phyloP scores from a whole-genome alignment of 2,113 vertebrate species.

The Leptobrachium ailaonicum region DNA sequence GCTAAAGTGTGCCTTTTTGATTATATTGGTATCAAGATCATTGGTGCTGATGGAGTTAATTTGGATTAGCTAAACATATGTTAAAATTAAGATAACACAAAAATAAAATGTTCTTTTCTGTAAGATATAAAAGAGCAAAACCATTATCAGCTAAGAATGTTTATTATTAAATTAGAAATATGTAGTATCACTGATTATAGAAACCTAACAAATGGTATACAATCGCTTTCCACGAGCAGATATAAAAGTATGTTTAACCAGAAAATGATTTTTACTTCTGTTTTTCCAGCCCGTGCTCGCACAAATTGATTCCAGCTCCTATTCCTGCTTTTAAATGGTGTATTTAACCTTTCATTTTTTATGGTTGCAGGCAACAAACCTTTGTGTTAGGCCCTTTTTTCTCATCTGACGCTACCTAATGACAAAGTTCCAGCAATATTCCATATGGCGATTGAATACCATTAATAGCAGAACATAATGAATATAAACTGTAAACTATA shows the following conservation, averaged over 20 bases:
- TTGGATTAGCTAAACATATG: too few relatives aligned
- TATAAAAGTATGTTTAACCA: background rate
- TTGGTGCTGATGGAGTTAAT: too few relatives aligned
- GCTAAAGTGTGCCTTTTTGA: too few relatives aligned
- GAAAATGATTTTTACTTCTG: constrained; percentile 1
- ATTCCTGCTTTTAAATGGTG: constrained; percentile 38
- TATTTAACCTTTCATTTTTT: constrained; percentile 45
- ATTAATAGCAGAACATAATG: constrained; percentile 45
- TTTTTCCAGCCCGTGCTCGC: background rate
- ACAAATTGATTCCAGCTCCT: background rate
- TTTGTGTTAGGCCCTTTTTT: constrained; percentile 29
- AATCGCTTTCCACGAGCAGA: background rate
- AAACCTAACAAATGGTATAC: background rate
- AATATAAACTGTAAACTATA: constrained; percentile 46
- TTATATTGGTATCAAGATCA: too few relatives aligned
- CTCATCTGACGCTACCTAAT: constrained; percentile 29
- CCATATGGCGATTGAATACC: constrained; percentile 44
- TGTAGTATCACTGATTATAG: too few relatives aligned
- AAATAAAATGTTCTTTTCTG: background rate
- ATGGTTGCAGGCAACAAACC: constrained; percentile 41
- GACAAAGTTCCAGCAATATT: constrained; percentile 11
- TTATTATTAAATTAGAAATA: background rate
- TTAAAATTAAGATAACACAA: background rate
- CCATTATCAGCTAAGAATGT: background rate
- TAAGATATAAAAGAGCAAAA: background rate